These are phyloP conservation scores for Cantharis lateralis DNA, from an alignment of 2,888 invertebrate species.

Conservation along the genomic window DNA sequence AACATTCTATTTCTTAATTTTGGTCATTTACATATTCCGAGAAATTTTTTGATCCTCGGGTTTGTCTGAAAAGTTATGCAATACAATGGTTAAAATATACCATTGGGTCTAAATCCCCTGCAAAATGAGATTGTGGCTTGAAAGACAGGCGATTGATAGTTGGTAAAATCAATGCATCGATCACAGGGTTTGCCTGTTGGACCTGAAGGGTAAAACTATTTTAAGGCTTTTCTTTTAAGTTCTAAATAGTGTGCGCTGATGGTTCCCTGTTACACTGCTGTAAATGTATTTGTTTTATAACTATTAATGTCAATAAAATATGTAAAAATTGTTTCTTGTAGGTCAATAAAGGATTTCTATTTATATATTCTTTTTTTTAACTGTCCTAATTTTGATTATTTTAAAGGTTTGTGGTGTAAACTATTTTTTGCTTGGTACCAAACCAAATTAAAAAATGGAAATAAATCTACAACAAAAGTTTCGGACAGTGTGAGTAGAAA, in stretches of 20 bases:
- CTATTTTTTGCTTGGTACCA: too few species aligned
- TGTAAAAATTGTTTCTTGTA: slow-evolving; percentile 28
- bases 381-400: background rate
- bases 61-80: background rate
- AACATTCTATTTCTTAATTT: background rate
- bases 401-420: background rate
- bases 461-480: too few species aligned
- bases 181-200: slow-evolving; percentile 44
- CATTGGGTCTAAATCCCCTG: slow-evolving; percentile 67
- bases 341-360: slow-evolving; percentile 24
- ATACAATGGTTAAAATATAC: slow-evolving; percentile 41
- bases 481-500: too few species aligned
- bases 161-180: slow-evolving; percentile 34
- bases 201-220: slow-evolving; percentile 27
- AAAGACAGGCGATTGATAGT: slow-evolving; percentile 52
- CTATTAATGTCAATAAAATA: slow-evolving; percentile 32
- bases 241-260: slow-evolving; percentile 12
- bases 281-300: slow-evolving; percentile 31
- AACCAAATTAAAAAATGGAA: too few species aligned
- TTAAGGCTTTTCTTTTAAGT: background rate
- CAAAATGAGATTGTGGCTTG: slow-evolving; percentile 50
- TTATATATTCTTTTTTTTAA: background rate
- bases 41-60: background rate
- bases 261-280: slow-evolving; percentile 38
- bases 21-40: background rate